Evolutionary conservation across 2,888 invertebrate species (phyloP).

Genomic region (Camponotus fellah): DNA sequence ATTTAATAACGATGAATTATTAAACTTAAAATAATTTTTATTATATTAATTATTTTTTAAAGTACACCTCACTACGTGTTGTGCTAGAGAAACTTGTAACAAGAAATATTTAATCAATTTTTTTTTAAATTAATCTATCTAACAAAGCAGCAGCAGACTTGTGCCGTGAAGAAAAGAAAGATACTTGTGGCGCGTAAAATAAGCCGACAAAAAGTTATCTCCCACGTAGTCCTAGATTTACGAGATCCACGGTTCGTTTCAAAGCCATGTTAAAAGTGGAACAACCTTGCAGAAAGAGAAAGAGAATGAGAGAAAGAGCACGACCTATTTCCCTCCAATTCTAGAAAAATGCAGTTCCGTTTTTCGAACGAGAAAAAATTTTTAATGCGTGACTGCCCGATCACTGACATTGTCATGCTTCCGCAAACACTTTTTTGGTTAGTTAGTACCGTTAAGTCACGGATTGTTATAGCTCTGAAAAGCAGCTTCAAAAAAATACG

Average conservation of each 20-base stretch:
- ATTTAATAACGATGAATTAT: constrained; percentile 14
- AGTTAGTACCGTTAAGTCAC: constrained; percentile 81
- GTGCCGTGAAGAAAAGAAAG: constrained; percentile 44
- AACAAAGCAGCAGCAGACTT: neutral
- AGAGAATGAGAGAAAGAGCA: constrained; percentile 16
- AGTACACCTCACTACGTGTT: neutral
- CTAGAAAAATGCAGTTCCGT: constrained; percentile 62
- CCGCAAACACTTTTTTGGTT: constrained; percentile 82
- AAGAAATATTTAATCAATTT: neutral
- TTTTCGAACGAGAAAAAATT: constrained; percentile 70
- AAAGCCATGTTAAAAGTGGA: constrained; percentile 76
- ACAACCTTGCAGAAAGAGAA: constrained; percentile 64
- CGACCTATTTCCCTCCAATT: constrained; percentile 67
- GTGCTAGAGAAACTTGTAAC: neutral
- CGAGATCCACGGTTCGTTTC: constrained; percentile 80
- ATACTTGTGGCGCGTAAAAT: constrained; percentile 57
- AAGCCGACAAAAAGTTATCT: constrained; percentile 69
- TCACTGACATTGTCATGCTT: constrained; percentile 74
- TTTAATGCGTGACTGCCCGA: constrained; percentile 77
- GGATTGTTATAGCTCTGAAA: constrained; percentile 73
- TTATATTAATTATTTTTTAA: neutral
- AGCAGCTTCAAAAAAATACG: constrained; percentile 49
- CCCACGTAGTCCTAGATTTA: constrained; percentile 79
- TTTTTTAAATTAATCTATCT: neutral
- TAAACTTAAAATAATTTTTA: neutral